Conservation (phyloP, 2,888 invertebrate genomes). For the Clistopyga incitator region DNA sequence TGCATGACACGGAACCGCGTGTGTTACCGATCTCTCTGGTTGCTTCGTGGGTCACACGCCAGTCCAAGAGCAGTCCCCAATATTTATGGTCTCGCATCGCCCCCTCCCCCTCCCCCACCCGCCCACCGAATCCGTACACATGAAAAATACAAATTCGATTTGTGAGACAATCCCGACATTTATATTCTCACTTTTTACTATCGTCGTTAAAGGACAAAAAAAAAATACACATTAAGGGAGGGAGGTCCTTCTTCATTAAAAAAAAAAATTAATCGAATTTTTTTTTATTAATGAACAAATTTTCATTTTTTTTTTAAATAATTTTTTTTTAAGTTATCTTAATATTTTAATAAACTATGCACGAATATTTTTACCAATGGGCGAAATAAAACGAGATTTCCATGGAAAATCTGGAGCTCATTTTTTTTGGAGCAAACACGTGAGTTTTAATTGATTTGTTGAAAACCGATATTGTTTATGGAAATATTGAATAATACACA, state of each 20-base stretch:
- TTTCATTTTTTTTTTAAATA: too few relatives aligned
- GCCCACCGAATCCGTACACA: neutral
- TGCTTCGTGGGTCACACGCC: slow-evolving; percentile 27
- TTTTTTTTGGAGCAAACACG: neutral
- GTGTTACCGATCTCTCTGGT: slow-evolving; percentile 18
- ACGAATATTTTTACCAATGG: neutral
- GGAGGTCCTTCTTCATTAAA: too few relatives aligned
- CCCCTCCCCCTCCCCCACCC: neutral
- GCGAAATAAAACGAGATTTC: neutral
- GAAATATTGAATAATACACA: neutral
- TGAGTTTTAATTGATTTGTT: neutral
- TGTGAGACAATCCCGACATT: neutral
- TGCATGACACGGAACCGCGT: slow-evolving; percentile 43
- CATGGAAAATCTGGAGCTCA: neutral
- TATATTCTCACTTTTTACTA: neutral
- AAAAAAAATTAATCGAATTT: too few relatives aligned
- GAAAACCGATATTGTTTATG: neutral
- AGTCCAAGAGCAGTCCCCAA: slow-evolving; percentile 1
- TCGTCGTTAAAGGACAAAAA: neutral
- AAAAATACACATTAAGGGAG: slow-evolving; percentile 1
- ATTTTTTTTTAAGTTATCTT: too few relatives aligned
- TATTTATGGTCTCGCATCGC: slow-evolving; percentile 18
- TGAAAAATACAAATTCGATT: slow-evolving; percentile 13
- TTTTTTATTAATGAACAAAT: too few relatives aligned
- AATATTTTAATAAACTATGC: too few relatives aligned